Evolutionary conservation across 2,113 vertebrate species (phyloP), one percentile per base, ranked within the genome.

Genomic region (Ophthalmolycus amberensis): DNA sequence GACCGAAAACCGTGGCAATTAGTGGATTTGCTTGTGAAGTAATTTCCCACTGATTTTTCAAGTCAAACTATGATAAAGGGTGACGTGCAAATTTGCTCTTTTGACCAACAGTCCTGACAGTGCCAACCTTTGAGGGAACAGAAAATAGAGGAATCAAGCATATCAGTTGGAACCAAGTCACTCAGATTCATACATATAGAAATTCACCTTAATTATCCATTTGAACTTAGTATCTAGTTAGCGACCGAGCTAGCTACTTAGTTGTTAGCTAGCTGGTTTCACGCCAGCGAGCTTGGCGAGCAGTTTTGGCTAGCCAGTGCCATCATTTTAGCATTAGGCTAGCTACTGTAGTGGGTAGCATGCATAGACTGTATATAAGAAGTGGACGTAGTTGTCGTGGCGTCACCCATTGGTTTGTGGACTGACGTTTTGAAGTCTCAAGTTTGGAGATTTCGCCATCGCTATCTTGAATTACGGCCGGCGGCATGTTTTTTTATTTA

Each of bases 41-140:
- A 27, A 67, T 60, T 68, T 27, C n/a, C 50, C 44, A 20, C 52
- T 29, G 62, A 77, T 83, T 77, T 79, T 64, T 71, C 44, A 77
- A 62, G 38, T 80, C 84, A 14, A 75, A 46, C 52, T 14, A 37
- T 9, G 15, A 60, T 71, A 56, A 80, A 56, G 56, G 59, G 67
- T 71, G 74, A 71, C 67, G 62, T 0, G 5, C 15, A 71, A 38
- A 67, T 42, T 34, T 68, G 48, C 29, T 8, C 52, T 29, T 68
- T 68, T 73, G 71, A 69, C 65, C 37, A 14, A 29, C 34, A 29
- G 27, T 58, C n/a, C 32, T 34, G 70, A 77, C 37, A 29, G 70
- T 37, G 37, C 22, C 1, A 42, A 67, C n/a, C 38, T 77, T 69
- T 75, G 8, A 62, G 34, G 54, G 15, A 71, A 9, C 27, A 4